phyloP scores from a whole-genome alignment of 2,888 invertebrate genomes.

The Thumatha senex region DNA sequence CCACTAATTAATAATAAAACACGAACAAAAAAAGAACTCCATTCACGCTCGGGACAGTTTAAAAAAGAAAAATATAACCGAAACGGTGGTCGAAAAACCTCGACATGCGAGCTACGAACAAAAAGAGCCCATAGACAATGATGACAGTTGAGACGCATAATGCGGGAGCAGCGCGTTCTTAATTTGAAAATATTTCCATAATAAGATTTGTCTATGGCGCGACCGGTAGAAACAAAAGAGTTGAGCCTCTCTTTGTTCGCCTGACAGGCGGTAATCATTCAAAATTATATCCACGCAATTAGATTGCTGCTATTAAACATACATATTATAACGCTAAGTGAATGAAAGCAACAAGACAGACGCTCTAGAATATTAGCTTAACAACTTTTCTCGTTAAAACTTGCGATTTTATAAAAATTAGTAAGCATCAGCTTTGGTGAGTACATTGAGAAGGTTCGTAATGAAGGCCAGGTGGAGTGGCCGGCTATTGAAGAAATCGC shows the following conservation, averaged over 20 bases:
- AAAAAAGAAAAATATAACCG: conserved; percentile 73
- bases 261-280: conserved; percentile 73
- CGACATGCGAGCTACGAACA: conserved; percentile 80
- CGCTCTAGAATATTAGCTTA: conserved; percentile 64
- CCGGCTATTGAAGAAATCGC: conserved; percentile 77
- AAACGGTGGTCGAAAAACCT: conserved; percentile 82
- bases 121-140: conserved; percentile 81
- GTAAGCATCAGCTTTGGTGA: conserved; percentile 59
- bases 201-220: conserved; percentile 82
- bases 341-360: conserved; percentile 26
- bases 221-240: conserved; percentile 75
- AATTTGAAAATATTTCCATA: conserved; percentile 84
- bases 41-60: conserved; percentile 79
- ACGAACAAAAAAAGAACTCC: conserved; percentile 80
- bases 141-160: conserved; percentile 81
- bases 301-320: conserved; percentile 51
- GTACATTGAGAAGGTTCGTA: conserved; percentile 72
- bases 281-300: conserved; percentile 71
- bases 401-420: conserved; percentile 66
- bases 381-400: conserved; percentile 74
- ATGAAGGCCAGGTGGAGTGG: conserved; percentile 81
- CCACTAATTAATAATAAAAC: conserved; percentile 84
- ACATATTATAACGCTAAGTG: conserved; percentile 5
- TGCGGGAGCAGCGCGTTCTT: conserved; percentile 83
- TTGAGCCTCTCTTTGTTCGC: conserved; percentile 65